phyloP scores from a whole-genome alignment of 2,797 vertebrate genomes.

The Enteromius viviparus region DNA sequence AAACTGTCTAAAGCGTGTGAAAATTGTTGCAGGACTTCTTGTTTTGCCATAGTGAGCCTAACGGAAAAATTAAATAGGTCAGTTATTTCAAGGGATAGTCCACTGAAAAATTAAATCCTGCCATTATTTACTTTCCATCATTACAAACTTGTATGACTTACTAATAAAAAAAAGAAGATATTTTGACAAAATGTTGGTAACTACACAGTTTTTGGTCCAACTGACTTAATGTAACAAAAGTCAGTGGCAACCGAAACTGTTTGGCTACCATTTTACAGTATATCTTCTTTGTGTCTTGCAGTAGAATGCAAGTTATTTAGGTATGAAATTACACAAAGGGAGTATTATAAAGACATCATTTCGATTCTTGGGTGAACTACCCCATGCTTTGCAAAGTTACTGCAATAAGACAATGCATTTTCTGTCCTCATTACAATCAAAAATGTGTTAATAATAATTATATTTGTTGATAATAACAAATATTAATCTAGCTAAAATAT shows the following conservation, averaged over 20 bases:
- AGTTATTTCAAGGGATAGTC: not conserved
- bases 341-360: not conserved
- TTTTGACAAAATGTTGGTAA: not conserved
- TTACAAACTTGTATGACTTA: not conserved
- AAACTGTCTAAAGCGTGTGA: constrained; percentile 2
- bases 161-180: not conserved
- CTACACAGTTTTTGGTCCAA: not conserved
- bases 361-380: not conserved
- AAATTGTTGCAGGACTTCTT: constrained; percentile 9
- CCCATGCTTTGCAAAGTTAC: not conserved
- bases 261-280: not conserved
- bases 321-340: not conserved
- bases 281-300: not conserved
- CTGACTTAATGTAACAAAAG: not conserved
- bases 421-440: not conserved
- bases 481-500: not conserved
- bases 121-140: not conserved
- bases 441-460: not conserved
- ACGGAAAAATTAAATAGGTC: not conserved
- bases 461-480: too few relatives aligned
- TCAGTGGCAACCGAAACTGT: not conserved
- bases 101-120: not conserved
- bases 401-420: not conserved
- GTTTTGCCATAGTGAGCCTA: not conserved
- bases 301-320: not conserved